These are phyloP conservation scores for Astreopora myriophthalma DNA, from an alignment of 64 coral and sea anemone species.

Conservation along the genomic window DNA sequence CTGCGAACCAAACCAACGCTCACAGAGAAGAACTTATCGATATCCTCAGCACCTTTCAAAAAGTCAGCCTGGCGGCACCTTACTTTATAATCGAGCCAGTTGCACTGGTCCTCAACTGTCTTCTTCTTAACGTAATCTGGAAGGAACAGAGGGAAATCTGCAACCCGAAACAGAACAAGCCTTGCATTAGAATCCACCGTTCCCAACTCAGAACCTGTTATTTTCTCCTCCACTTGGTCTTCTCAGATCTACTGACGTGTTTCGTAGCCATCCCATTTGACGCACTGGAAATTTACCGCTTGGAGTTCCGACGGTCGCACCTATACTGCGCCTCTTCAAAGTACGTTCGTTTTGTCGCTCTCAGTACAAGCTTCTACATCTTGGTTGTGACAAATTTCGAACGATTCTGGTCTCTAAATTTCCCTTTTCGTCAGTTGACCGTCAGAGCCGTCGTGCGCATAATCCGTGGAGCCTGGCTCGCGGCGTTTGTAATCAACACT, in stretches of 20 bases:
- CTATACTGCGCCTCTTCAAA: background rate
- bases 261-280: background rate
- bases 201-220: background rate
- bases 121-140: background rate
- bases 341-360: background rate
- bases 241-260: background rate
- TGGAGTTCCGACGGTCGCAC: background rate
- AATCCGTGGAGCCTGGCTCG: background rate
- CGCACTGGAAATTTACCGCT: background rate
- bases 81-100: constrained; percentile 17
- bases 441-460: background rate
- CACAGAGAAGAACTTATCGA: constrained; percentile 7
- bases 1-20: background rate
- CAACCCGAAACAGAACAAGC: background rate
- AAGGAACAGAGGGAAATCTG: background rate
- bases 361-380: background rate
- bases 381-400: constrained; percentile 6
- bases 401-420: background rate
- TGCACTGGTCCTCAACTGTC: background rate
- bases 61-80: background rate
- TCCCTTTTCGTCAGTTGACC: background rate
- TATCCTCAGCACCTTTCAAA: background rate
- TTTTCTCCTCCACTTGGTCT: background rate
- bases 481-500: background rate
- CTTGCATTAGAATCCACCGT: background rate